Conservation (phyloP, 2,113 vertebrate species). For the Rattus norvegicus region DNA sequence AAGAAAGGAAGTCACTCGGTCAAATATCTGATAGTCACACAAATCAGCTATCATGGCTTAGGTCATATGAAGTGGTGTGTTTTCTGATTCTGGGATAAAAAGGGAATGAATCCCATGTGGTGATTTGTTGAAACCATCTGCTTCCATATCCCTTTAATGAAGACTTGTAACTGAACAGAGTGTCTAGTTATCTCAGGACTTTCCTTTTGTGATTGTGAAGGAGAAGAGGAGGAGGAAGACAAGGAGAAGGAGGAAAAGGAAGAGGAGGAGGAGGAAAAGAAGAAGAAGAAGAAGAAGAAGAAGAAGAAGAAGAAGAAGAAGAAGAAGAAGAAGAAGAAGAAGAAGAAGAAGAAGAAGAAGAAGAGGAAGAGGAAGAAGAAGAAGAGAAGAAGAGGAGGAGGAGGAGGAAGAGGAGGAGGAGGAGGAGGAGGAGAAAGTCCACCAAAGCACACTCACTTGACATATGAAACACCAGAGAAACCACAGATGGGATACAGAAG, state of each 20-base stretch:
- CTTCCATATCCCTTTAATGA: constrained; percentile 78
- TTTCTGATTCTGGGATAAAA: constrained; percentile 34
- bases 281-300: too few species aligned
- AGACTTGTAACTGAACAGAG: constrained; percentile 52
- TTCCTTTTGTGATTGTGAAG: neutral
- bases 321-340: too few species aligned
- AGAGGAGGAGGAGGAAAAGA: neutral
- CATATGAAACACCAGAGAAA: neutral
- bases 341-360: too few species aligned
- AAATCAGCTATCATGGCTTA: neutral
- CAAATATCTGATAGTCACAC: constrained; percentile 20
- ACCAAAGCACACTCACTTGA: neutral
- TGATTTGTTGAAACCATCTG: constrained; percentile 50
- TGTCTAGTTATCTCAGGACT: neutral
- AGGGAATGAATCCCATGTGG: constrained; percentile 22
- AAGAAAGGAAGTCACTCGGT: constrained; percentile 58
- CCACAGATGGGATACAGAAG: neutral
- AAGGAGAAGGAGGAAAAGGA: too few species aligned
- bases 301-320: too few species aligned
- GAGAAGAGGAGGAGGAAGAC: too few species aligned
- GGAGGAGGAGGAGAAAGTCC: neutral
- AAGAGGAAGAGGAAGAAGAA: neutral
- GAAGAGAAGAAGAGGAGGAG: too few species aligned
- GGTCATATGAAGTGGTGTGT: neutral
- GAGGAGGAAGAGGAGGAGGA: too few species aligned